These are phyloP conservation scores for Clarias batrachus DNA, from an alignment of 2,113 vertebrate genomes.

Conservation along the genomic window DNA sequence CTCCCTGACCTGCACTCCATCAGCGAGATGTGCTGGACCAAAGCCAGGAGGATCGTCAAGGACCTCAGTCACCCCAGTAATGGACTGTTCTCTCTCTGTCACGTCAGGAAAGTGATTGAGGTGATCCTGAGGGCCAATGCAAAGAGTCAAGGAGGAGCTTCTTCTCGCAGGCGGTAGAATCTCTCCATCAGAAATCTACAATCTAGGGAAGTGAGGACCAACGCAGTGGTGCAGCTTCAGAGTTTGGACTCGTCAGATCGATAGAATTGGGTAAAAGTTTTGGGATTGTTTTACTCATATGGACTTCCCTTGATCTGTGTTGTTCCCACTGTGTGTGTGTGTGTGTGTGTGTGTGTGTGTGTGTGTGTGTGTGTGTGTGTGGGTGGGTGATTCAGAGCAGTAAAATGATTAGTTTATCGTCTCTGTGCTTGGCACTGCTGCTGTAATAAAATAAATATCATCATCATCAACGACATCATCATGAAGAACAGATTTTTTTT, in stretches of 20 bases:
- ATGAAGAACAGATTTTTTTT: neutral
- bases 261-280: neutral
- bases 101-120: too few species aligned
- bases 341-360: neutral
- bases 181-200: too few species aligned
- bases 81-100: too few species aligned
- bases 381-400: neutral
- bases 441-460: conserved; percentile 12
- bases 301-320: neutral
- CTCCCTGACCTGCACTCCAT: too few species aligned
- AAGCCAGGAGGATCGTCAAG: too few species aligned
- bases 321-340: neutral
- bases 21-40: too few species aligned
- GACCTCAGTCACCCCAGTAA: too few species aligned
- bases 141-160: too few species aligned
- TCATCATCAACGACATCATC: neutral
- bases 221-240: neutral
- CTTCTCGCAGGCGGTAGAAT: too few species aligned
- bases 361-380: neutral
- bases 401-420: conserved; percentile 15
- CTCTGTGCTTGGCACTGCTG: conserved; percentile 16
- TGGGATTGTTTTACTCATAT: neutral
- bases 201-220: neutral
- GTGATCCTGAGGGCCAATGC: too few species aligned
- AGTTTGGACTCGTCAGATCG: neutral